Evolutionary conservation across 2,888 invertebrate genomes (phyloP).

Genomic region (Zhuqinia jingwanae): DNA sequence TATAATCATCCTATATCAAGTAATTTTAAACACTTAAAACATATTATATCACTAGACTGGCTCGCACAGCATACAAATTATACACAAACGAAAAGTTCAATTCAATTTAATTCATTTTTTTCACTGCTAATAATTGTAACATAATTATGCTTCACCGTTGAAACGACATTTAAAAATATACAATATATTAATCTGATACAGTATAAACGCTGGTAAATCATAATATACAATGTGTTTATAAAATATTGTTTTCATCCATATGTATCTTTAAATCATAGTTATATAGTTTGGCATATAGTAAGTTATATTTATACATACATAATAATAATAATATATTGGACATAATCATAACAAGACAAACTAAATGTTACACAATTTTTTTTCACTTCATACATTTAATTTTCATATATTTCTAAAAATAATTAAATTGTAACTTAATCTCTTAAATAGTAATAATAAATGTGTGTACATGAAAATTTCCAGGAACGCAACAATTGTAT

Average conservation of each 20-base stretch:
- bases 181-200: constrained; percentile 20
- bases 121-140: too few species aligned
- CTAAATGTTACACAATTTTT: too few species aligned
- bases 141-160: too few species aligned
- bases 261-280: background rate
- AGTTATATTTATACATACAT: too few species aligned
- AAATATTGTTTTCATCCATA: too few species aligned
- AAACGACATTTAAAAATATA: constrained; percentile 29
- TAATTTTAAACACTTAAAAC: constrained; percentile 37
- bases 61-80: constrained; percentile 69
- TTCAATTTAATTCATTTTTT: too few species aligned
- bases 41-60: constrained; percentile 68
- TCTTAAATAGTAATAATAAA: background rate
- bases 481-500: background rate
- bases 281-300: constrained; percentile 25
- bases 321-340: too few species aligned
- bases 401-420: constrained; percentile 9
- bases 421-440: background rate
- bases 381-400: background rate
- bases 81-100: constrained; percentile 45
- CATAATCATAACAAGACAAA: too few species aligned
- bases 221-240: constrained; percentile 9
- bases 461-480: constrained; percentile 12
- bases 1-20: constrained; percentile 19
- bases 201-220: constrained; percentile 16